A percentile compares a stretch with the other conserved stretches of the same genome.
Conservation (phyloP, 2,888 invertebrate species). For the Nasonovia ribisnigri region DNA sequence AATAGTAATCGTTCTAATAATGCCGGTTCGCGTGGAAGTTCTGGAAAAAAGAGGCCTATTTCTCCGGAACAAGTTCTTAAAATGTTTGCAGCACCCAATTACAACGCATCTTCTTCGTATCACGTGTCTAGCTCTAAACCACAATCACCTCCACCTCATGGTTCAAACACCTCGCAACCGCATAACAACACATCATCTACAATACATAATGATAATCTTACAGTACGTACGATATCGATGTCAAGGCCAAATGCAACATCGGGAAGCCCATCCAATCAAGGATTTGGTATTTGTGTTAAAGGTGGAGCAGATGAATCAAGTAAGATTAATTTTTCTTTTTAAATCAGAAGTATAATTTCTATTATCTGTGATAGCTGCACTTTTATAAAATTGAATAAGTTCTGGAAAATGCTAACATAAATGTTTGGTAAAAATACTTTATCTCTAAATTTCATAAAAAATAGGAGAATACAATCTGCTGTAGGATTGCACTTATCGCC, state of each 20-base stretch:
- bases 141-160: constrained; percentile 73
- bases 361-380: background rate
- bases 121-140: constrained; percentile 83
- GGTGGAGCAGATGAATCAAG: constrained; percentile 88
- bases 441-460: no score
- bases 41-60: constrained; percentile 82
- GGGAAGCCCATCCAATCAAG: constrained; percentile 76
- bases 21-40: constrained; percentile 65
- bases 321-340: constrained; percentile 69
- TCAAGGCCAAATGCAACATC: constrained; percentile 76
- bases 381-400: no score
- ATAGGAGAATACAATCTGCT: no score
- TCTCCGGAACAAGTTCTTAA: constrained; percentile 82
- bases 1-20: constrained; percentile 63
- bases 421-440: no score
- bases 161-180: constrained; percentile 67
- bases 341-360: background rate
- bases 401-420: no score
- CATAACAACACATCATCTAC: constrained; percentile 40
- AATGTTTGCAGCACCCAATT: constrained; percentile 71
- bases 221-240: constrained; percentile 66
- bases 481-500: no score
- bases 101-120: constrained; percentile 69
- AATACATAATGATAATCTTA: constrained; percentile 64
- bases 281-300: constrained; percentile 92